These are phyloP conservation scores for Hydrophis major DNA, from an alignment of 2,797 vertebrate species.

Conservation along the genomic window DNA sequence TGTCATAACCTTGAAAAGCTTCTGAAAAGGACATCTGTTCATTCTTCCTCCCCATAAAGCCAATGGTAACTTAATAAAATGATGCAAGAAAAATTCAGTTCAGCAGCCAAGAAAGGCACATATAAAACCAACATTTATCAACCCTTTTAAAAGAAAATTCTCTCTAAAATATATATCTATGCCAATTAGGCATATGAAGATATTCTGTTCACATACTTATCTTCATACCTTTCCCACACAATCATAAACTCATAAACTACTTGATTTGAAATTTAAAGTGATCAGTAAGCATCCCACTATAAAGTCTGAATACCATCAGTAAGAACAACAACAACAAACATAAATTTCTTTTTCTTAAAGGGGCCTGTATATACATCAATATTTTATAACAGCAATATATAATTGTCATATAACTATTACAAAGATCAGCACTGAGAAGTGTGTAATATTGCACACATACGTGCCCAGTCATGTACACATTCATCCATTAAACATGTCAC, in stretches of 20 bases:
- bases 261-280: not conserved
- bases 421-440: not conserved
- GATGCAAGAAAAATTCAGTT: not conserved
- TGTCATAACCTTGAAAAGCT: not conserved
- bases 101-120: not conserved
- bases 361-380: not conserved
- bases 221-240: not conserved
- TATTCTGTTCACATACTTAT: not conserved
- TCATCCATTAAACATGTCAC: not conserved
- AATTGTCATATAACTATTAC: not conserved
- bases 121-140: not conserved
- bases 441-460: not conserved
- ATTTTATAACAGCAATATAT: not conserved
- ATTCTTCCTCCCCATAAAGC: not conserved
- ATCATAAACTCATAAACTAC: not conserved
- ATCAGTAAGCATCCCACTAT: not conserved
- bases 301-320: not conserved
- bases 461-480: not conserved
- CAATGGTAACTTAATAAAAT: not conserved
- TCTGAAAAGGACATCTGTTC: not conserved
- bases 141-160: not conserved
- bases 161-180: not conserved
- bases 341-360: not conserved
- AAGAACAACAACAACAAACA: not conserved
- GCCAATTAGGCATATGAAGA: not conserved